Conservation (phyloP, 2,888 invertebrate genomes). For the Emmelina monodactyla region DNA sequence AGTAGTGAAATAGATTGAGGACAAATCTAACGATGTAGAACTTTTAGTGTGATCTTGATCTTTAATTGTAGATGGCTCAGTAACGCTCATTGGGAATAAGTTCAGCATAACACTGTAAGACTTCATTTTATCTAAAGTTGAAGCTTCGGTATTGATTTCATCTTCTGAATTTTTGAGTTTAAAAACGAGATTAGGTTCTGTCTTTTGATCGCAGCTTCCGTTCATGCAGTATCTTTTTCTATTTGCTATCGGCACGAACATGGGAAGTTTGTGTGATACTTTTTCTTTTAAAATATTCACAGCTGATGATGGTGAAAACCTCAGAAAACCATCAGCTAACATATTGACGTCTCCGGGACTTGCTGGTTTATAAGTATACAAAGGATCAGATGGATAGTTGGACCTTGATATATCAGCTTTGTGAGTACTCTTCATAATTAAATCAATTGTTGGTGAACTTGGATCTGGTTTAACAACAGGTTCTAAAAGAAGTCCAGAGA, state of each 20-base stretch:
- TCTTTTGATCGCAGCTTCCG: constrained; percentile 23
- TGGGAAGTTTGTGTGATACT: constrained; percentile 22
- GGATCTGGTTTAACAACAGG: constrained; percentile 24
- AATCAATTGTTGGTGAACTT: constrained; percentile 16
- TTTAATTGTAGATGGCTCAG: constrained; percentile 27
- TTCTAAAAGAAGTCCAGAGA: constrained; percentile 46
- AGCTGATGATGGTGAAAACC: constrained; percentile 33
- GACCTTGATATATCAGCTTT: constrained; percentile 25
- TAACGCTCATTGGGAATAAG: constrained; percentile 61
- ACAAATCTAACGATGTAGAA: background rate
- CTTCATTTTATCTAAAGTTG: constrained; percentile 31
- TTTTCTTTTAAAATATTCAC: constrained; percentile 20
- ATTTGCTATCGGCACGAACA: constrained; percentile 31
- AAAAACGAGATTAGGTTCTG: constrained; percentile 6
- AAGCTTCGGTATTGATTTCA: constrained; percentile 18
- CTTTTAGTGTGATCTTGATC: constrained; percentile 9
- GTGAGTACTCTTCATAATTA: constrained; percentile 24
- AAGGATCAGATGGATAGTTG: constrained; percentile 66
- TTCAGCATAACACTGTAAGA: constrained; percentile 73
- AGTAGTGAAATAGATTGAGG: constrained; percentile 39
- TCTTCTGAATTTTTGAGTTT: constrained; percentile 17
- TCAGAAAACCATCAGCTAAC: constrained; percentile 62
- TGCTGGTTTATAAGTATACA: constrained; percentile 75
- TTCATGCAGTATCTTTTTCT: constrained; percentile 27
- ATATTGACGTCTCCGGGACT: constrained; percentile 78